Base-by-base conservation (phyloP, 2,888 invertebrate genomes). In the Ichneumoninae sp. region DNA sequence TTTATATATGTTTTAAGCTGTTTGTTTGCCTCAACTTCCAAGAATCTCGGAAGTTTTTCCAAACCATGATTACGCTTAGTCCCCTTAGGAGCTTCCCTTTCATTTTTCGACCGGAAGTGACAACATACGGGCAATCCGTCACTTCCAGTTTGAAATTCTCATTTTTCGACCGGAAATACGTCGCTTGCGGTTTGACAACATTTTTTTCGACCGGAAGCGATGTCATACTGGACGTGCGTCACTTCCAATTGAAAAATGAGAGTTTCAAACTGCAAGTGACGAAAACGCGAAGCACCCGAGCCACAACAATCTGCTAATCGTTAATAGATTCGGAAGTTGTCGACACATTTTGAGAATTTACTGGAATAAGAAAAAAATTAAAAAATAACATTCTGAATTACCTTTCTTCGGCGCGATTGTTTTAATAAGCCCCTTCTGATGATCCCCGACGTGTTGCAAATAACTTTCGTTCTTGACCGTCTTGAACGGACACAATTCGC, bases 391-490 rank as follows among this genome's bases (percentile, higher is more conserved):
- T 13, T 47, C 33, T 70, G 19, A 22, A 47, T 80, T 76, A 74
- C 91, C 91, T 88, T 90, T 91, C 57, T 91, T 90, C 66, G 88
- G 89, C 54, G 87, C 79, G 60, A 88, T 89, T 36, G 90, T 86
- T 82, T 92, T 92, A 52, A 94, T 93, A 26, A 94, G 88, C 36
- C 95, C 95, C 85, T 94, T 94, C 88, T 94, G 94, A 88, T 96
- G 96, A 87, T 95, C 94, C 74, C 94, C 93, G 47, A 95, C 87
- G 89, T 96, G 96, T 70, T 94, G 94, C 19, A 94, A 90, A 88
- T 94, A 95, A 69, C 94, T 93, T 62, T 94, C 94, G 88, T 95
- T 94, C 88, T 95, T 96, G 8, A 96, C 95, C 0, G 96, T 95
- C 85, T 94, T 94, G 88, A 95, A 95, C n/a, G 94, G 91, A 89